phyloP scores from a whole-genome alignment of 2,113 vertebrate genomes.

The Cyanocitta stelleri region DNA sequence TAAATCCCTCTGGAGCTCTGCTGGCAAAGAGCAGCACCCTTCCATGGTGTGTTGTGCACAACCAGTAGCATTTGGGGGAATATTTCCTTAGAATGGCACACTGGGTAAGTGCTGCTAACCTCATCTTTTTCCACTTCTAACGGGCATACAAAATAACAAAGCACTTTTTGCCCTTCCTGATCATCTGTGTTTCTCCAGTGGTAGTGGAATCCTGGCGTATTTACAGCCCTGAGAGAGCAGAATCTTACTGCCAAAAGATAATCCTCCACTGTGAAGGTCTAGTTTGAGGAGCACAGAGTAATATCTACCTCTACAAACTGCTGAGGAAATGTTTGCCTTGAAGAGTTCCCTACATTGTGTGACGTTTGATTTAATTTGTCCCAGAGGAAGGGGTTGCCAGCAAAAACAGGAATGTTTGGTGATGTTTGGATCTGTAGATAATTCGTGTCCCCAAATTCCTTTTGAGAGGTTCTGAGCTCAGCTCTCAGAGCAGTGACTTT shows the following conservation, averaged over 20 bases:
- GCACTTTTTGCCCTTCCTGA: neutral
- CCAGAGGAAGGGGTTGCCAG: neutral
- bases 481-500: neutral
- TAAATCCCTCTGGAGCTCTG: constrained; percentile 47
- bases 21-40: neutral
- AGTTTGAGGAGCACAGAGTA: neutral
- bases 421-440: neutral
- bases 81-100: rapidly evolving
- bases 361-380: neutral
- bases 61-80: neutral
- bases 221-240: neutral
- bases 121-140: neutral
- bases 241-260: neutral
- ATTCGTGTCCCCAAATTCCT: neutral
- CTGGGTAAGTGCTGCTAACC: neutral
- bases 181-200: neutral
- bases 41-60: neutral
- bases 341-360: neutral
- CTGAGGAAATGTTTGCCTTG: neutral
- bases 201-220: neutral
- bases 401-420: neutral
- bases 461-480: neutral
- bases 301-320: neutral
- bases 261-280: neutral
- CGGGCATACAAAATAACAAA: neutral